phyloP scores from a whole-genome alignment of 2,797 vertebrate genomes.

The Ara ararauna region DNA sequence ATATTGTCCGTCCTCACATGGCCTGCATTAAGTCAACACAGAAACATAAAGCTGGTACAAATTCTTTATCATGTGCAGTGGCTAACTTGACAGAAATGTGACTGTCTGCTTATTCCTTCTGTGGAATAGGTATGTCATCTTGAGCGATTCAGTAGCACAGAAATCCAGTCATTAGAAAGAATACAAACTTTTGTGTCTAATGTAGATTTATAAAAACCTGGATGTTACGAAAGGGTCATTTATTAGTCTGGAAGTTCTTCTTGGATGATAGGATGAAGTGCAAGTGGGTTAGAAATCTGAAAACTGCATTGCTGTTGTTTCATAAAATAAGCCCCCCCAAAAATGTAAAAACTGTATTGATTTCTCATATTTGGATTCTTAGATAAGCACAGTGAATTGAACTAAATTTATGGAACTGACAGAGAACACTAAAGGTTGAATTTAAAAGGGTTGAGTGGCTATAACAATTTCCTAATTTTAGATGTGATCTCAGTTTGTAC shows the following conservation, averaged over 20 bases:
- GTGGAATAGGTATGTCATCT: not conserved
- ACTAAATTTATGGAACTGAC: not conserved
- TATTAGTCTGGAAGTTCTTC: not conserved
- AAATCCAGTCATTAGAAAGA: not conserved
- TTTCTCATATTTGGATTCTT: not conserved
- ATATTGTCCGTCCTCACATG: not conserved
- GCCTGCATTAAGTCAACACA: not conserved
- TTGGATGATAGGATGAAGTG: not conserved
- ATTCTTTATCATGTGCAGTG: not conserved
- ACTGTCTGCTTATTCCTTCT: not conserved
- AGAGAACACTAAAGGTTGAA: not conserved
- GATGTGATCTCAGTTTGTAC: not conserved
- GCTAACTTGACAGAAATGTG: not conserved
- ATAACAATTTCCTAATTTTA: not conserved
- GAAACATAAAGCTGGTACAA: not conserved
- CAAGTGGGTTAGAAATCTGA: not conserved
- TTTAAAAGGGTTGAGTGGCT: not conserved
- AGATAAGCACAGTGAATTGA: not conserved
- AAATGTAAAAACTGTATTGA: not conserved
- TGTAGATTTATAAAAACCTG: not conserved
- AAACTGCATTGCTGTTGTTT: not conserved
- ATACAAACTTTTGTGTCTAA: not conserved
- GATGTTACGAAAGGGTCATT: not conserved
- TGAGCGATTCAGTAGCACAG: not conserved
- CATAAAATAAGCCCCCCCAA: not conserved